Evolutionary conservation across 2,113 vertebrate species (phyloP).

Genomic region (Boulengeromyrus knoepffleri): DNA sequence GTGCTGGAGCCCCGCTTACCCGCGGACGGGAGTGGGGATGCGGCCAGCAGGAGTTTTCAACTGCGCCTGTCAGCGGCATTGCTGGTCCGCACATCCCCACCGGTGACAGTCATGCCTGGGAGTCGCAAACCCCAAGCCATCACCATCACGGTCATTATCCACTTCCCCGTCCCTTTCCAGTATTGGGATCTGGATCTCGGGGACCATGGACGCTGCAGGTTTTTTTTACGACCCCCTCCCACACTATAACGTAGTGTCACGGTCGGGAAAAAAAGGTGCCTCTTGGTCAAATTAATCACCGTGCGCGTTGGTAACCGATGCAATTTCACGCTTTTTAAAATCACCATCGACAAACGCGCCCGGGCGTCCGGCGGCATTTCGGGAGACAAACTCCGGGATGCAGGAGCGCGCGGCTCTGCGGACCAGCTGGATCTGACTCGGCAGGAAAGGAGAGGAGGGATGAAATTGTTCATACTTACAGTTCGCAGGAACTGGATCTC

Average conservation of each 20-base stretch:
- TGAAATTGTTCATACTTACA: conserved; percentile 55
- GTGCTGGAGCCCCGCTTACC: not conserved
- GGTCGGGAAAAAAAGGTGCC: not conserved
- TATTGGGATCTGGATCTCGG: not conserved
- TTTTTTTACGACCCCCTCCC: not conserved
- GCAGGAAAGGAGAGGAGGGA: not conserved
- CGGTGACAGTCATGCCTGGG: not conserved
- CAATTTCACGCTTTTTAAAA: not conserved
- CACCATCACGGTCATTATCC: not conserved
- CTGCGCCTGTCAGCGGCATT: not conserved
- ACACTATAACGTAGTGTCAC: not conserved
- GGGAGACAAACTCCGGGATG: not conserved
- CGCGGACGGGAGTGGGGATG: not conserved
- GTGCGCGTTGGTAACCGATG: not conserved
- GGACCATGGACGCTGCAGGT: not conserved
- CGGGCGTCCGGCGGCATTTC: not conserved
- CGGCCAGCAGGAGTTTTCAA: not conserved
- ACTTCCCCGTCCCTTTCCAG: not conserved
- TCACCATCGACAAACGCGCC: not conserved
- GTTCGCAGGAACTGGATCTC: conserved; percentile 85
- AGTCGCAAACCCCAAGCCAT: not conserved
- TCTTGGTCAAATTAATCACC: not conserved
- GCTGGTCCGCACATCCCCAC: not conserved
- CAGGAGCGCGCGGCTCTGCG: not conserved
- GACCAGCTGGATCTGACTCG: not conserved